Conservation (phyloP, 1,140 invertebrate species). For the Microplitis demolitor region DNA sequence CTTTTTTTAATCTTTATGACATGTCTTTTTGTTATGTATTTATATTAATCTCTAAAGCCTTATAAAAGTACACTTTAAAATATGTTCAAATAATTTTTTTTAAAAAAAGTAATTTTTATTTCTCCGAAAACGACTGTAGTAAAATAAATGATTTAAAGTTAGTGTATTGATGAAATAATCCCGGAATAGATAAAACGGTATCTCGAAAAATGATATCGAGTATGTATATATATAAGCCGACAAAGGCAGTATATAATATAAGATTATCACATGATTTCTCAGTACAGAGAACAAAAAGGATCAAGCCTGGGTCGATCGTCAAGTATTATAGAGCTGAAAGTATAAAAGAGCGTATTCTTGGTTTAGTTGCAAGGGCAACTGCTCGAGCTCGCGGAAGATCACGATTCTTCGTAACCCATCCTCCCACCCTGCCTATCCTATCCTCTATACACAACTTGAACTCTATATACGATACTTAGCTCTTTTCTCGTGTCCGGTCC, state of each 20-base stretch:
- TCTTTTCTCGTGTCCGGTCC: conserved; percentile 3
- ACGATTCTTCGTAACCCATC: conserved; percentile 25
- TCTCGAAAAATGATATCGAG: too few species aligned
- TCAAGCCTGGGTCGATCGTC: conserved; percentile 8
- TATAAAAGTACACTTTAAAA: too few species aligned
- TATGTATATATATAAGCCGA: background rate
- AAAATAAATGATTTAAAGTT: too few species aligned
- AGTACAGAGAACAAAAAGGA: conserved; percentile 25
- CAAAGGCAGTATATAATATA: conserved; percentile 17
- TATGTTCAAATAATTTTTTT: too few species aligned
- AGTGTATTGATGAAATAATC: too few species aligned
- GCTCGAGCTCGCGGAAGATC: conserved; percentile 27
- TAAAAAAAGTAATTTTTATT: too few species aligned
- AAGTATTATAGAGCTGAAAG: background rate
- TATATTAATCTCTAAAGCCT: too few species aligned
- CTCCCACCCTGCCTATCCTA: background rate
- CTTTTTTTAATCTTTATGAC: background rate
- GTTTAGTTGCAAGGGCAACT: too few species aligned
- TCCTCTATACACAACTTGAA: background rate
- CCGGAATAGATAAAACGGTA: too few species aligned
- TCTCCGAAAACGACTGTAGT: too few species aligned
- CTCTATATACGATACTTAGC: background rate
- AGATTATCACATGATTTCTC: conserved; percentile 28
- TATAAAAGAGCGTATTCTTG: too few species aligned
- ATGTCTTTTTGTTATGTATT: background rate